These are phyloP conservation scores for Copidosoma floridanum DNA, from an alignment of 1,140 invertebrate genomes.

Conservation along the genomic window DNA sequence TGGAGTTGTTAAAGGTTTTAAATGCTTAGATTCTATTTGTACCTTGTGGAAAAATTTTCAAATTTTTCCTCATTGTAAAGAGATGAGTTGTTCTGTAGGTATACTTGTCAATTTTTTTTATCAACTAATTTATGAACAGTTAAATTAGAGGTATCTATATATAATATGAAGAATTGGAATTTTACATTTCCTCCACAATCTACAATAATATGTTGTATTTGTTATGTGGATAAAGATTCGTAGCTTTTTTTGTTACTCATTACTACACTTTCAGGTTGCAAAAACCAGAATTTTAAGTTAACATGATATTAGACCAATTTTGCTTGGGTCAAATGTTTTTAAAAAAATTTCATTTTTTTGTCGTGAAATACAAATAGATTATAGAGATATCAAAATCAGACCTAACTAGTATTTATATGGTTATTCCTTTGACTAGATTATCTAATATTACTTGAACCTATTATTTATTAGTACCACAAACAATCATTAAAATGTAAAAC, in stretches of 20 bases:
- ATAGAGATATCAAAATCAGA: constrained; percentile 46
- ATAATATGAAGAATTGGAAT: constrained; percentile 32
- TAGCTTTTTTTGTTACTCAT: constrained; percentile 5
- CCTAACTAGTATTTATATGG: constrained; percentile 30
- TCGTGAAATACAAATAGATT: constrained; percentile 26
- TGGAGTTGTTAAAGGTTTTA: constrained; percentile 43
- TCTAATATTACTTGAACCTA: constrained; percentile 35
- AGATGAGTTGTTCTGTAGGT: constrained; percentile 17
- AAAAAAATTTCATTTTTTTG: too few species aligned
- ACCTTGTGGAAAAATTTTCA: constrained; percentile 51
- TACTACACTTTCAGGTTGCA: constrained; percentile 17
- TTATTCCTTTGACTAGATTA: constrained; percentile 47
- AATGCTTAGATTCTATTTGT: constrained; percentile 53
- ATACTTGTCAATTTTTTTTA: constrained; percentile 8
- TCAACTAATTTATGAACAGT: constrained; percentile 10
- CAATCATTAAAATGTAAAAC: background rate
- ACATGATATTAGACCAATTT: constrained; percentile 22
- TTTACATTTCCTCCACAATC: constrained; percentile 30
- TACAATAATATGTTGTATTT: constrained; percentile 16
- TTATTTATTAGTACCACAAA: constrained; percentile 5
- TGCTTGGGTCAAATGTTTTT: too few species aligned
- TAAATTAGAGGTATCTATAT: background rate
- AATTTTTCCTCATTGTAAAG: constrained; percentile 15
- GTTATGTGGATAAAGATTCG: constrained; percentile 6
- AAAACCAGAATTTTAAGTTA: constrained; percentile 15